These are phyloP conservation scores for Horisme vitalbata DNA, from an alignment of 2,888 invertebrate genomes.

Conservation along the genomic window DNA sequence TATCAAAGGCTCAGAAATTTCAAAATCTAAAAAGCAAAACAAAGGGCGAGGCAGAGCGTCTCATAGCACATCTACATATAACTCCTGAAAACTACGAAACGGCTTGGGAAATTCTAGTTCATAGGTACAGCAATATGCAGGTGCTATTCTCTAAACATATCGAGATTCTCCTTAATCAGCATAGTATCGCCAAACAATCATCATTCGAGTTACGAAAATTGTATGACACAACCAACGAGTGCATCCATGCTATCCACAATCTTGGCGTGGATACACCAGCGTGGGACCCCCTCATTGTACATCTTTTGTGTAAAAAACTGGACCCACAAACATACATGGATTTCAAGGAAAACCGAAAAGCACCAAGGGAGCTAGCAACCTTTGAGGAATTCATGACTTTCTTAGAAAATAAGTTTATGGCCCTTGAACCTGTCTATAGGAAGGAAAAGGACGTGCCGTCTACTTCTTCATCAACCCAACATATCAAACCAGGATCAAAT, in stretches of 20 bases:
- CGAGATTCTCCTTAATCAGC: background rate
- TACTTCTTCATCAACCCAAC: background rate
- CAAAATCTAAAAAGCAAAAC: background rate
- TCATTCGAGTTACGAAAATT: slow-evolving; percentile 3
- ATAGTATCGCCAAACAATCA: background rate
- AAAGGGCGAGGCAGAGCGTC: background rate
- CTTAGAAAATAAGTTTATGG: slow-evolving; percentile 1
- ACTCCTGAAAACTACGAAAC: slow-evolving; percentile 1
- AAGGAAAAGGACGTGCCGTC: background rate
- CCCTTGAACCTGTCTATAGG: background rate
- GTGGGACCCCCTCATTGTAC: slow-evolving; percentile 19
- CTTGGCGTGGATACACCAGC: slow-evolving; percentile 25
- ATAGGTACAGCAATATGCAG: background rate
- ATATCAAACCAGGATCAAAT: background rate
- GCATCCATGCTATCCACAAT: slow-evolving; percentile 29
- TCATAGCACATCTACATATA: slow-evolving; percentile 1
- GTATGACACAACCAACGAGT: slow-evolving; percentile 27
- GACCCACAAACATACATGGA: background rate
- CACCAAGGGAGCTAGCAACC: no score
- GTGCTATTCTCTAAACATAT: background rate
- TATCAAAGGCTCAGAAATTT: background rate
- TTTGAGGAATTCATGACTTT: background rate
- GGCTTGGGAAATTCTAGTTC: background rate
- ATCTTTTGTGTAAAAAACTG: slow-evolving; percentile 5
- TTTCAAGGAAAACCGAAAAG: no score